Conservation (phyloP, 1,140 invertebrate species). For the Heliothis subflexa region DNA sequence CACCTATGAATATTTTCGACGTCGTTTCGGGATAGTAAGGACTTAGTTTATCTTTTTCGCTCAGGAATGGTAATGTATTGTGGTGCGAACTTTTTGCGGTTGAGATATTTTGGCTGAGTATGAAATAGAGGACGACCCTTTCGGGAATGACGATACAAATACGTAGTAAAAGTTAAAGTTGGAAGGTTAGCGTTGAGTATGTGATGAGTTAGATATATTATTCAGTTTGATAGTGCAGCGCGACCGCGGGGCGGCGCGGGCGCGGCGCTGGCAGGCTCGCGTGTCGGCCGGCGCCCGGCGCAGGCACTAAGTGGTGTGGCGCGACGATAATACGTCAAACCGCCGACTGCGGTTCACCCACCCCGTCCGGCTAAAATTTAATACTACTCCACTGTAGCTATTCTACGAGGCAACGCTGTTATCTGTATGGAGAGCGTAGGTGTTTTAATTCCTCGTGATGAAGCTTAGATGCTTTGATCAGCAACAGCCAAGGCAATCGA, state of each 20-base stretch:
- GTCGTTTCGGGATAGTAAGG: conserved; percentile 38
- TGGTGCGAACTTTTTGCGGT: conserved; percentile 37
- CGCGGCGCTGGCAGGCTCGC: conserved; percentile 41
- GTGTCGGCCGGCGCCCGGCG: conserved; percentile 49
- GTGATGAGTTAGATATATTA: conserved; percentile 53
- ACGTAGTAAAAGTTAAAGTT: conserved; percentile 47
- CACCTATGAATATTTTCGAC: conserved; percentile 45
- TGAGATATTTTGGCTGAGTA: conserved; percentile 37
- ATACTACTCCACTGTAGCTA: conserved; percentile 56
- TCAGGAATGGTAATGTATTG: conserved; percentile 43
- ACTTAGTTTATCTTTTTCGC: conserved; percentile 44
- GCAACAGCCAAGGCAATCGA: too few relatives aligned
- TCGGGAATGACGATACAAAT: conserved; percentile 42
- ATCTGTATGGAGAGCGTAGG: conserved; percentile 1
- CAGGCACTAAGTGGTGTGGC: conserved; percentile 68
- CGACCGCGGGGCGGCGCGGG: conserved; percentile 32
- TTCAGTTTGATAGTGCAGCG: conserved; percentile 44
- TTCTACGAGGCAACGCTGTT: conserved; percentile 11
- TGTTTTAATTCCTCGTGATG: neutral
- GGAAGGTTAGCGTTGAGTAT: conserved; percentile 43
- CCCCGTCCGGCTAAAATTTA: conserved; percentile 67
- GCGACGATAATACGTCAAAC: conserved; percentile 78
- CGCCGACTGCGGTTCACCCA: conserved; percentile 69
- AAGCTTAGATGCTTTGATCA: neutral
- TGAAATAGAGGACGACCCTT: conserved; percentile 42